Percentiles rank a stretch among this genome's conserved stretches.
These are phyloP conservation scores for Pimephales promelas DNA, from an alignment of 2,113 vertebrate species.

Conservation along the genomic window DNA sequence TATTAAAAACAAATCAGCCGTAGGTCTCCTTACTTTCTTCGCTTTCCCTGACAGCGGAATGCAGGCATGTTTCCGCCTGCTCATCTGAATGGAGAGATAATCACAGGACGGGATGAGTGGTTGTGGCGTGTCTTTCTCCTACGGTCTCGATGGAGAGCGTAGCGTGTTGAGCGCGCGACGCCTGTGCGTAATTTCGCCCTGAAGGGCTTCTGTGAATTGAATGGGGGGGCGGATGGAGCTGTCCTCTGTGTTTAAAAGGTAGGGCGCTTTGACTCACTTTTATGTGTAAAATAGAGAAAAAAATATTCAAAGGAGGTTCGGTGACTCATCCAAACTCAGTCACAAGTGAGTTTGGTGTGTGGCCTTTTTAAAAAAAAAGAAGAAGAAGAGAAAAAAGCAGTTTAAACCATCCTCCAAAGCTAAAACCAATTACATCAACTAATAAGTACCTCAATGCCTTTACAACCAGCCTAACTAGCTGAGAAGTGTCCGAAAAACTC, in stretches of 20 bases:
- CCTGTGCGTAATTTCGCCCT: slow-evolving; percentile 31
- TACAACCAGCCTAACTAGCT: not conserved
- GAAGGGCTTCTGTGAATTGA: slow-evolving; percentile 25
- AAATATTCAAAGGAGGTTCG: slow-evolving; percentile 9
- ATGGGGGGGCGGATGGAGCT: slow-evolving; percentile 38
- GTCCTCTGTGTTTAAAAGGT: slow-evolving; percentile 32
- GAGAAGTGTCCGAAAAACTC: not conserved
- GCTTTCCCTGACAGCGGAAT: slow-evolving; percentile 36
- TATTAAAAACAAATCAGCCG: slow-evolving; percentile 21
- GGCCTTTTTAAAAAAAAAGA: not conserved
- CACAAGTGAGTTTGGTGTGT: slow-evolving; percentile 3
- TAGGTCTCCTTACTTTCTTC: slow-evolving; percentile 37
- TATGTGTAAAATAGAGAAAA: slow-evolving; percentile 38
- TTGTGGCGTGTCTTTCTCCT: slow-evolving; percentile 28
- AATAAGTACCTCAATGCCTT: not conserved
- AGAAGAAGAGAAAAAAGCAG: not conserved
- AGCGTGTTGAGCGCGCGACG: slow-evolving; percentile 26
- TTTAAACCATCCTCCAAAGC: not conserved
- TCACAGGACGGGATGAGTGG: slow-evolving; percentile 22
- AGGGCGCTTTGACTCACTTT: slow-evolving; percentile 45
- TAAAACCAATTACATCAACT: not conserved
- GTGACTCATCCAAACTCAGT: slow-evolving; percentile 38
- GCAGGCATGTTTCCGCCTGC: slow-evolving; percentile 55
- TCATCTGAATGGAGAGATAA: not conserved
- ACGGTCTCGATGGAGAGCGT: slow-evolving; percentile 26